Evolutionary conservation across 2,888 invertebrate genomes (phyloP).

Genomic region (Watsonalla binaria): DNA sequence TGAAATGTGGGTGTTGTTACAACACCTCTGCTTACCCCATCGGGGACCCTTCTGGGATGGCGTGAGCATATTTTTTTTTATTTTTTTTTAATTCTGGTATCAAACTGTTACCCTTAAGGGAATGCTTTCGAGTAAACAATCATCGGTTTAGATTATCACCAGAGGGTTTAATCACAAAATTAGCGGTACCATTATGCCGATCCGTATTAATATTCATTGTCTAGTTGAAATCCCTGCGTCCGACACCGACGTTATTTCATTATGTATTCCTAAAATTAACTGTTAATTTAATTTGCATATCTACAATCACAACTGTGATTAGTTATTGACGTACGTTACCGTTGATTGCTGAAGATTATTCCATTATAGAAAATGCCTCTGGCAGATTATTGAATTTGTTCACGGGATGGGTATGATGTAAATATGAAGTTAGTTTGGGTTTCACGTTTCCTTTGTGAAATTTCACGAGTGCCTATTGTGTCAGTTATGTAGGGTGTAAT

Average conservation of each 20-base stretch:
- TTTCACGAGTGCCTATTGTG: neutral
- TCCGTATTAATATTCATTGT: constrained; percentile 40
- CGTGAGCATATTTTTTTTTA: no score
- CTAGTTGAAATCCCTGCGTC: constrained; percentile 21
- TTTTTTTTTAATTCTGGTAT: no score
- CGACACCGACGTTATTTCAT: constrained; percentile 29
- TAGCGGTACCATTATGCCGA: constrained; percentile 11
- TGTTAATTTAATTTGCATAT: constrained; percentile 43
- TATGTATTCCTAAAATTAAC: constrained; percentile 38
- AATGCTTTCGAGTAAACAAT: no score
- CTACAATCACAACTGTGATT: constrained; percentile 30
- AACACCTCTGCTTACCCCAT: no score
- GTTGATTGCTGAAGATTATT: constrained; percentile 8
- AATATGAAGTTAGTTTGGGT: neutral
- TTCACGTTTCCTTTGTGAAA: neutral
- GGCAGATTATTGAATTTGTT: constrained; percentile 5
- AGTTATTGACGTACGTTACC: constrained; percentile 11
- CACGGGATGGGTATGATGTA: neutral
- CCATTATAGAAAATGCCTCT: constrained; percentile 3
- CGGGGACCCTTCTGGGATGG: no score
- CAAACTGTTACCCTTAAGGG: no score
- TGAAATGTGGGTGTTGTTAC: no score
- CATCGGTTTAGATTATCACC: neutral
- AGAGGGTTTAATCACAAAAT: constrained; percentile 1
- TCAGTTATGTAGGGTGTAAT: no score